A percentile compares a stretch with the other conserved stretches of the same genome.
phyloP scores from a whole-genome alignment of 2,113 vertebrate genomes.

The Opisthocomus hoazin region DNA sequence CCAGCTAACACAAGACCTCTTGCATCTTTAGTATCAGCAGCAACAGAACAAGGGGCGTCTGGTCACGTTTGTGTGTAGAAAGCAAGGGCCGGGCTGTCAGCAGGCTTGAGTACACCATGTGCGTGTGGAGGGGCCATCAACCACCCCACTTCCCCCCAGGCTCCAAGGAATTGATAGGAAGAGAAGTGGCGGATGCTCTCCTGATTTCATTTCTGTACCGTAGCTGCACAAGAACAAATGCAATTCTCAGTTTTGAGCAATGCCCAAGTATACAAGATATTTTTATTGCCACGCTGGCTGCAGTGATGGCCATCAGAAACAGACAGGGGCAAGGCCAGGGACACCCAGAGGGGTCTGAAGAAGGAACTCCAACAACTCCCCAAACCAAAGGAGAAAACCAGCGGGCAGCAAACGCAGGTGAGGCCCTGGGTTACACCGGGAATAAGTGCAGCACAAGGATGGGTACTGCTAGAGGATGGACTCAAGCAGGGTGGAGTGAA shows the following conservation, averaged over 20 bases:
- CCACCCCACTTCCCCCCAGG: background rate
- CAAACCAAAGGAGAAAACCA: background rate
- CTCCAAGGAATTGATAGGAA: background rate
- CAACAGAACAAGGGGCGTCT: background rate
- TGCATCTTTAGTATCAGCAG: background rate
- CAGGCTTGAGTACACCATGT: background rate
- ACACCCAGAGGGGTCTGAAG: background rate
- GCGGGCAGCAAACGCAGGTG: background rate
- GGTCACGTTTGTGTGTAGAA: background rate
- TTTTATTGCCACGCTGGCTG: background rate
- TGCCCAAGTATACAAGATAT: rapidly evolving
- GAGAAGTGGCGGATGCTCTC: background rate
- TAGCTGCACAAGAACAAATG: background rate
- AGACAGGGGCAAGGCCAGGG: background rate
- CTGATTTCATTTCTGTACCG: background rate
- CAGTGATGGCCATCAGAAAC: background rate
- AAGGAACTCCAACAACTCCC: background rate
- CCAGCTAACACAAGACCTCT: background rate
- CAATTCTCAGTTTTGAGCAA: background rate
- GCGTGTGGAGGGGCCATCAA: background rate
- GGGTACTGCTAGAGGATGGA: too few species aligned
- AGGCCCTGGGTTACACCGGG: background rate
- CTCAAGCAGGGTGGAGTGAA: background rate
- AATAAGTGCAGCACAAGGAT: background rate
- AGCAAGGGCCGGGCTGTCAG: background rate